phyloP scores from a whole-genome alignment of 2,797 vertebrate genomes.

The Parambassis ranga region DNA sequence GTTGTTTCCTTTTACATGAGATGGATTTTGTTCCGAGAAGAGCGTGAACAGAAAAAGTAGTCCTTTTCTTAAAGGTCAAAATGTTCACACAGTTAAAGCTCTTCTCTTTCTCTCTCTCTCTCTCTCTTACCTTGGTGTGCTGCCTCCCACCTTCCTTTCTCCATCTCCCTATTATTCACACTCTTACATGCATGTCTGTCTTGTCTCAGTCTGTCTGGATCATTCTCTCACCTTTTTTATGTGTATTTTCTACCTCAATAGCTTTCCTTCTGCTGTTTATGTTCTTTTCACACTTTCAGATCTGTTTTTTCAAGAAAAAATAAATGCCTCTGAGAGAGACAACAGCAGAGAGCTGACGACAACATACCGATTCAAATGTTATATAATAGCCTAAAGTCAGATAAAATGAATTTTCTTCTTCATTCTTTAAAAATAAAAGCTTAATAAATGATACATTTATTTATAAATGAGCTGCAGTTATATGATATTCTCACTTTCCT shows the following conservation, averaged over 20 bases:
- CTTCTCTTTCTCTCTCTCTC: conserved; percentile 4
- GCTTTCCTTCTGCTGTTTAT: conserved; percentile 10
- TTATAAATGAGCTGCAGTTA: too few species aligned
- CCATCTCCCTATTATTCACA: neutral
- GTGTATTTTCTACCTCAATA: conserved; percentile 1
- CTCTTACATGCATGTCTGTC: neutral
- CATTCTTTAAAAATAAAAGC: neutral
- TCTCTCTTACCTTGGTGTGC: neutral
- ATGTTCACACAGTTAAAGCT: conserved; percentile 17
- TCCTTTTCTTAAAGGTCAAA: conserved; percentile 38
- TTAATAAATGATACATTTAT: neutral
- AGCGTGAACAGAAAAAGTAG: conserved; percentile 24
- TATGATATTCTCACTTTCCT: neutral
- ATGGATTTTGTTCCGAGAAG: conserved; percentile 42
- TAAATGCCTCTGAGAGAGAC: conserved; percentile 43
- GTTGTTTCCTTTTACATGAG: conserved; percentile 48
- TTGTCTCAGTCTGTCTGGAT: neutral
- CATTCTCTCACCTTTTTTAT: conserved; percentile 2
- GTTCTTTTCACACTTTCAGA: conserved; percentile 33
- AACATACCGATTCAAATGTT: conserved; percentile 25
- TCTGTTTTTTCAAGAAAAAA: conserved; percentile 29
- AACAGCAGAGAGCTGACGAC: conserved; percentile 15
- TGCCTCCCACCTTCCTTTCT: neutral
- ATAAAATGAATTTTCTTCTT: neutral
- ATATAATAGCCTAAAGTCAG: neutral